Percentiles rank a stretch among this genome's conserved stretches.
Evolutionary conservation across 2,113 vertebrate species (phyloP).

Genomic region (Gorsachius goisagi): DNA sequence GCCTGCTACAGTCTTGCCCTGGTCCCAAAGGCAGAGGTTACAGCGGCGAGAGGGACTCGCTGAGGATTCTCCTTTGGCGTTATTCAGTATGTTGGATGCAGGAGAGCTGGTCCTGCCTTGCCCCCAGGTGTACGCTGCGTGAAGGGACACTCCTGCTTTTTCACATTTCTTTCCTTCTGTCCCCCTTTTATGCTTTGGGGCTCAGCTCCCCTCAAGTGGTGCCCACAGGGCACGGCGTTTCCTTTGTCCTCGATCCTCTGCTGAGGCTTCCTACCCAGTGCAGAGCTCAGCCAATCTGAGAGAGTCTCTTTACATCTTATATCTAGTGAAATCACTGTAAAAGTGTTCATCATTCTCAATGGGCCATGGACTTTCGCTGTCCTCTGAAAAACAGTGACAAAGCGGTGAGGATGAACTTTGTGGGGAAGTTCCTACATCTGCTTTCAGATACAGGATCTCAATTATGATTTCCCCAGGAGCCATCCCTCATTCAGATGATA

Average conservation of each 20-base stretch:
- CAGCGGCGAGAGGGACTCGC: not conserved
- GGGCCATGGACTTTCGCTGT: not conserved
- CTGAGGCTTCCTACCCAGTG: not conserved
- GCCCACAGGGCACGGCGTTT: not conserved
- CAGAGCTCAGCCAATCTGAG: not conserved
- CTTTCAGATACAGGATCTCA: not conserved
- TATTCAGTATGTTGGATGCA: not conserved
- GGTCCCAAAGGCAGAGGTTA: not conserved
- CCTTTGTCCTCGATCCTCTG: not conserved
- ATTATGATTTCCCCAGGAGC: not conserved
- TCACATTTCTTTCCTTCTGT: not conserved
- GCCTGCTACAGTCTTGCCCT: not conserved
- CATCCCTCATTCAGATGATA: not conserved
- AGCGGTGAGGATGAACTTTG: not conserved
- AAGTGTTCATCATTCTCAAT: not conserved
- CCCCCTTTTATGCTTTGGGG: not conserved
- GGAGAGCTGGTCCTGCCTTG: not conserved
- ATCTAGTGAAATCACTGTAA: not conserved
- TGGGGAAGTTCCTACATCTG: not conserved
- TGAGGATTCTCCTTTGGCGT: not conserved
- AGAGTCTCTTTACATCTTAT: not conserved
- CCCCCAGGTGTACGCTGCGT: accelerated
- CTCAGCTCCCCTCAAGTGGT: not conserved
- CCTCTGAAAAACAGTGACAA: not conserved
- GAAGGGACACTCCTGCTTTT: not conserved